Base-by-base conservation (phyloP, 1,140 invertebrate genomes). In the Schmidtea mediterranea region DNA sequence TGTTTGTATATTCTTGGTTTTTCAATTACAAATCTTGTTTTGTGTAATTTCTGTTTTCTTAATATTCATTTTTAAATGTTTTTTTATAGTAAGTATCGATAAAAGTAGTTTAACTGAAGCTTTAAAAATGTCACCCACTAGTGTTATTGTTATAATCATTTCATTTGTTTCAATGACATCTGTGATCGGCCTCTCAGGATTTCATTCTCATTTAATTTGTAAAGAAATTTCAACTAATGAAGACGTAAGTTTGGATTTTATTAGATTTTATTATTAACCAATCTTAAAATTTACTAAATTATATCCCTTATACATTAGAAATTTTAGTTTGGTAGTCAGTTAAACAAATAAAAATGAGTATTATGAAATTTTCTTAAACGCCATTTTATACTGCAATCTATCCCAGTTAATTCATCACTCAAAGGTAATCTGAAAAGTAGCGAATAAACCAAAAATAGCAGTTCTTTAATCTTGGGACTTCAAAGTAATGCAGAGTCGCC, bases 1-100 rank as follows among this genome's bases (percentile, higher is more conserved):
- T 87, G 83, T 60, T 79, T 92, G 62, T 94, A 87, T 72, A 83
- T 95, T 66, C 84, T 94, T 68, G 78, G 80, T 56, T 92, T 83
- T 71, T 79, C 84, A 55, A 74, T 89, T 54, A 80, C 83, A 55
- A 86, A 95, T 74, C 18, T 41, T 8, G 15, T 41, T 8, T 41
- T 15, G 8, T 41, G 39, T 41, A 19, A 41, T 12, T 41, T 41
- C 8, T 6, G 12, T 41, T 12, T 8, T 8, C 18, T 15, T 15
- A 15, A 8, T 15, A 12, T 15, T 9, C 6, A 12, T 8, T 8
- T 15, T 19, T 41, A 19, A 41, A 41, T 19, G 12, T 15, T 41
- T 41, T 41, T 41, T 41, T 18, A 15, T 41, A 15, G 12, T 8
- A 37, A 41, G 39, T 41, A 15, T 41, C 19, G 8, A 6, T 8